Evolutionary conservation across 2,113 vertebrate genomes (phyloP).

Genomic region (Hippoglossus stenolepis): DNA sequence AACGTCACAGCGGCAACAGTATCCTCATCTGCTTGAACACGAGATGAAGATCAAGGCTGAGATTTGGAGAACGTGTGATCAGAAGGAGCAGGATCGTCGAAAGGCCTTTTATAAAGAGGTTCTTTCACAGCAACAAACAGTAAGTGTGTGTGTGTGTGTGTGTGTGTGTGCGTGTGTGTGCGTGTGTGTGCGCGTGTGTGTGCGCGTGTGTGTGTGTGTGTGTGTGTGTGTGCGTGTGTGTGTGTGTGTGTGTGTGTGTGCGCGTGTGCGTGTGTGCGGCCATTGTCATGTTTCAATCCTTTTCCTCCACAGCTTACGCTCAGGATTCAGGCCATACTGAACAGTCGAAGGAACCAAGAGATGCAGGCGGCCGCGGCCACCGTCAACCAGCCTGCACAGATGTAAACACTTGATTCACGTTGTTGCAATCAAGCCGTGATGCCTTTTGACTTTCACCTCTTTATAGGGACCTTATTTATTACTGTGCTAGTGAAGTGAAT

Average conservation of each 20-base stretch:
- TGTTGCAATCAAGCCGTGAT: no score
- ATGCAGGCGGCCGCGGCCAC: background rate
- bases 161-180: no score
- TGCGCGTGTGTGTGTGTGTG: no score
- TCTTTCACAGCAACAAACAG: conserved; percentile 59
- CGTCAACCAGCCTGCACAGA: conserved; percentile 8
- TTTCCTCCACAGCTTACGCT: conserved; percentile 57
- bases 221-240: no score
- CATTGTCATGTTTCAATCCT: background rate
- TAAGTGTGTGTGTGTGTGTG: conserved; percentile 16
- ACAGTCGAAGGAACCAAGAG: conserved; percentile 26
- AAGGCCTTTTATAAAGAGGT: conserved; percentile 40
- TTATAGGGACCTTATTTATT: background rate
- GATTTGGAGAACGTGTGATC: conserved; percentile 45
- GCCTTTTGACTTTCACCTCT: background rate
- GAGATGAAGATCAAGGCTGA: conserved; percentile 34
- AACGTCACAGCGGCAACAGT: conserved; percentile 47
- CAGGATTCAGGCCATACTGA: conserved; percentile 60
- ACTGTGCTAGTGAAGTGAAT: background rate
- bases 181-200: no score
- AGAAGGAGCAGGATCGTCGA: conserved; percentile 40
- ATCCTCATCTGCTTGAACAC: conserved; percentile 32
- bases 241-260: no score
- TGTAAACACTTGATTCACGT: background rate
- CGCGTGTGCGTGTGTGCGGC: no score